phyloP scores from a whole-genome alignment of 92 coral and sea anemone genomes.

The Pocillopora meandrina region DNA sequence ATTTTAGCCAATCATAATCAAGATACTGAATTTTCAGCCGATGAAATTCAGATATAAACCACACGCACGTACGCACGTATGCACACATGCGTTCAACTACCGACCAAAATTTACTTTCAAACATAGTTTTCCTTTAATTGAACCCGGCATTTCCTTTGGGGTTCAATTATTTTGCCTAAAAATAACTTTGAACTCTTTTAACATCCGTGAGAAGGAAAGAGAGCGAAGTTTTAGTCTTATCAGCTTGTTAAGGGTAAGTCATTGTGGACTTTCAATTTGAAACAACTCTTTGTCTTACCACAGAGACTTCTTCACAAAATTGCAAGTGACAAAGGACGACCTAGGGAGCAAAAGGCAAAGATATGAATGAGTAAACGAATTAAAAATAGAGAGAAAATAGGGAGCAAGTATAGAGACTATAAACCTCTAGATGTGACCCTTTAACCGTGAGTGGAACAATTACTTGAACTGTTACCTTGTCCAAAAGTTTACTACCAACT shows the following conservation, averaged over 20 bases:
- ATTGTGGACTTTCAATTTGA: background rate
- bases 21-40: background rate
- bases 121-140: too few species aligned
- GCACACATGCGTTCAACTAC: too few species aligned
- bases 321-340: conserved; percentile 78
- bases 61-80: too few species aligned
- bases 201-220: too few species aligned
- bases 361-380: background rate
- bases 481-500: conserved; percentile 76
- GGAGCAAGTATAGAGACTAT: background rate
- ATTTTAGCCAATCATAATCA: background rate
- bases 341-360: conserved; percentile 29
- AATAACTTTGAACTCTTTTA: too few species aligned
- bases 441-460: background rate
- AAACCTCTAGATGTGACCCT: background rate
- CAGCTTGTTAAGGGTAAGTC: background rate
- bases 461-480: conserved; percentile 53
- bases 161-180: too few species aligned
- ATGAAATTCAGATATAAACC: too few species aligned
- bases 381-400: background rate
- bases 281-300: conserved; percentile 44
- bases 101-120: too few species aligned
- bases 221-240: too few species aligned
- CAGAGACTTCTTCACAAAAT: conserved; percentile 77
- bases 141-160: too few species aligned